Conservation (phyloP, 1,140 invertebrate species). For the Meloidogyne hapla region DNA sequence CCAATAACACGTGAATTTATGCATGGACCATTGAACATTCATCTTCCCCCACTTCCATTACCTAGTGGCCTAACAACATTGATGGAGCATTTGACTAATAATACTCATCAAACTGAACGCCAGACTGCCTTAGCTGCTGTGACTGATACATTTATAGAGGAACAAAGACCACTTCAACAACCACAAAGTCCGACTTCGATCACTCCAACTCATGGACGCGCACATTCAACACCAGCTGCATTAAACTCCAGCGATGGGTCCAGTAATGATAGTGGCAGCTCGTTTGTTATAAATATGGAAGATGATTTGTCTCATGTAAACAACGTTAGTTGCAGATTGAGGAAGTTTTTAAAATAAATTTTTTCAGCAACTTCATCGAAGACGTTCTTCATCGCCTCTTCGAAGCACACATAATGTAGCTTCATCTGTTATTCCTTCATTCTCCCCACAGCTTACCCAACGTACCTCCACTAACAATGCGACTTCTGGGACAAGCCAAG, state of each 20-base stretch:
- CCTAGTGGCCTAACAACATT: background rate
- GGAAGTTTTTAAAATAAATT: no score
- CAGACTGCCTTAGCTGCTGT: background rate
- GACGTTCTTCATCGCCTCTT: background rate
- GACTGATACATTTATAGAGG: background rate
- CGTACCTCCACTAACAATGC: background rate
- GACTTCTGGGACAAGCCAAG: background rate
- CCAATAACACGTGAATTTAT: background rate
- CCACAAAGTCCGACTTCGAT: background rate
- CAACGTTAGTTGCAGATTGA: background rate
- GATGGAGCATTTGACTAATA: background rate
- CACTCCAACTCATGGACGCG: background rate
- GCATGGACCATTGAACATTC: background rate
- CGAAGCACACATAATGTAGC: background rate
- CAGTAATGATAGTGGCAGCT: background rate
- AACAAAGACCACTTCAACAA: background rate
- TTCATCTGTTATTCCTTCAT: conserved; percentile 8
- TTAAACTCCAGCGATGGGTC: background rate
- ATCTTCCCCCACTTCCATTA: background rate
- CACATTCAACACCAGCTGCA: background rate
- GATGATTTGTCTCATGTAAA: background rate
- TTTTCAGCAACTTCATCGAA: background rate
- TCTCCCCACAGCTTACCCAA: conserved; percentile 8
- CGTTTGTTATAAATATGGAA: background rate
- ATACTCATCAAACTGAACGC: background rate